Evolutionary conservation across 2,797 vertebrate genomes (phyloP), one percentile per base, ranked within the genome.

Genomic region (Sebastes alutus): DNA sequence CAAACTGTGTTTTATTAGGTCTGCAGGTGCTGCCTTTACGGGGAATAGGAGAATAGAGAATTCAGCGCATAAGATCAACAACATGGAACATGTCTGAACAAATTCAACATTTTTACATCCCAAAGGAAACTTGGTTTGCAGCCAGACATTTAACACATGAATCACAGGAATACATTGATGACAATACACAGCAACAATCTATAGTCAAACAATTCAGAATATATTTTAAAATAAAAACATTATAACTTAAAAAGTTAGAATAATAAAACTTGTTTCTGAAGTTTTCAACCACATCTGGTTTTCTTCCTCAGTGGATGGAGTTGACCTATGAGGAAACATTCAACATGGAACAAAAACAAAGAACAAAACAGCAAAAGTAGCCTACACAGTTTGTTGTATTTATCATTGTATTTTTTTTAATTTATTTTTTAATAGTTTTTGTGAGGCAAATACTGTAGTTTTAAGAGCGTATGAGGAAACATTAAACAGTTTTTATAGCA

Each of bases 21-120:
- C 55, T 23, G 27, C 23, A 4, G 14, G 30, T 38, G 92, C 0
- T 90, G 81, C 89, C 3, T 93, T 92, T 10, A 74, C 14, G 0
- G 85, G 88, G 82, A 58, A 82, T 30, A 2, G 0, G 18, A 22
- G 14, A 0, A 2, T 66, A 23, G 0, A 2, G 25, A 7, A 42
- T 30, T 9, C 5, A 55, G 80, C 67, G n/a, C 18, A 56, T 13
- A n/a, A 46, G 11, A 35, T 35, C 38, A 60, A n/a, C 58, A 16
- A 69, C 38, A 4, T 42, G 77, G 68, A 38, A 63, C 64, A 54
- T 71, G 66, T 67, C 29, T 42, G 0, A 29, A 73, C 62, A 77
- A 18, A 25, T 68, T 49, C 12, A 38, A 38, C 35, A 38, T 38
- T 38, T 38, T 38, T 38, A 38, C 2, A 10, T 66, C 5, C 11